Evolutionary conservation across 2,797 vertebrate species (phyloP).

Genomic region (Amblyopsis hoosieri): DNA sequence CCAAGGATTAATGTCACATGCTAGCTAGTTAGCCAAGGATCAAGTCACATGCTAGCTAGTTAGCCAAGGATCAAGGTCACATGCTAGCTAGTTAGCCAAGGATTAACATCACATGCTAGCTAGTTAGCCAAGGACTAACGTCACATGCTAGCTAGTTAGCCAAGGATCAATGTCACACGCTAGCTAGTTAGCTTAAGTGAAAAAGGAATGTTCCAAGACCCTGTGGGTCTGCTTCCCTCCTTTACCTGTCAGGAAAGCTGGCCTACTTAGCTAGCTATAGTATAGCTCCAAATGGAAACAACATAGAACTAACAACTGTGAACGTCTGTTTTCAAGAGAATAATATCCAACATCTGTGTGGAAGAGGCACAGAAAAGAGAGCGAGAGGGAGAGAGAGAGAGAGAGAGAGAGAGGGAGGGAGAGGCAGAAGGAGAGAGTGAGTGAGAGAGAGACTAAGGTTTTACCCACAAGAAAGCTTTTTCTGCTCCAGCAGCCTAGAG

Average conservation of each 20-base stretch:
- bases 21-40: too few species aligned
- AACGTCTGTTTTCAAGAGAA: constrained; percentile 42
- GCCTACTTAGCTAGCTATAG: constrained; percentile 8
- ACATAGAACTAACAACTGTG: constrained; percentile 27
- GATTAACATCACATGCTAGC: too few species aligned
- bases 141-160: not conserved
- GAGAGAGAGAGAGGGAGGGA: constrained; percentile 5
- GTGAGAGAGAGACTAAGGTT: not conserved
- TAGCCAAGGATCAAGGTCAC: too few species aligned
- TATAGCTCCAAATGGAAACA: constrained; percentile 19
- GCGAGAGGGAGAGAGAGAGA: too few species aligned
- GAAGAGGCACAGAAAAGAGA: constrained; percentile 1
- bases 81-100: too few species aligned
- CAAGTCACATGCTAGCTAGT: too few species aligned
- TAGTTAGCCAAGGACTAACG: too few species aligned
- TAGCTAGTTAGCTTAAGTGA: not conserved
- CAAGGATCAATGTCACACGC: not conserved
- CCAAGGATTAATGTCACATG: too few species aligned
- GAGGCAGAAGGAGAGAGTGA: not conserved
- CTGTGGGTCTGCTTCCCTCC: not conserved
- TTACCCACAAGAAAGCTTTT: too few species aligned
- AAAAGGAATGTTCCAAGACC: not conserved
- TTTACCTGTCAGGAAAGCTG: not conserved
- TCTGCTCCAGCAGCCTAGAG: too few species aligned
- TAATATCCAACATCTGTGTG: constrained; percentile 19